These are phyloP conservation scores for Perizoma affinitatum DNA, from an alignment of 2,888 invertebrate species.

Conservation along the genomic window DNA sequence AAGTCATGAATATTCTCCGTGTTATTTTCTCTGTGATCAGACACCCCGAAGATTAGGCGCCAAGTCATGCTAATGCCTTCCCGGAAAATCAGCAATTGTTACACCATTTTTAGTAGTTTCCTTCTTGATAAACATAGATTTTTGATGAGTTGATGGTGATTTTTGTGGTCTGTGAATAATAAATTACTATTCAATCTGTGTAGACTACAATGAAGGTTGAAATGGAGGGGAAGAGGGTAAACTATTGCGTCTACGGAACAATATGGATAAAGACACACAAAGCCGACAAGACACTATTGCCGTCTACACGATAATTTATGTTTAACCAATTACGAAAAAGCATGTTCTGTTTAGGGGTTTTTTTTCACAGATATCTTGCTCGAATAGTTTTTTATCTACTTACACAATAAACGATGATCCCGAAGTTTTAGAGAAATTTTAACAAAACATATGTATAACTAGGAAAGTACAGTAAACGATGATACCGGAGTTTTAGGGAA, in stretches of 20 bases:
- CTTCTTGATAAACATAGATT: slow-evolving; percentile 8
- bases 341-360: too few species aligned
- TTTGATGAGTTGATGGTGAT: slow-evolving; percentile 1
- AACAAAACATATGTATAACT: too few species aligned
- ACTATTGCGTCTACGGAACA: slow-evolving; percentile 25
- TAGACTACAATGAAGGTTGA: slow-evolving; percentile 1
- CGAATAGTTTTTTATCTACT: too few species aligned
- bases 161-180: slow-evolving; percentile 6
- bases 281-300: too few species aligned
- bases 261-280: background rate
- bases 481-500: too few species aligned
- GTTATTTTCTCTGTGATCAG: slow-evolving; percentile 2
- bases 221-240: slow-evolving; percentile 3
- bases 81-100: slow-evolving; percentile 2
- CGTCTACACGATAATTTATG: too few species aligned
- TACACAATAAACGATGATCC: too few species aligned
- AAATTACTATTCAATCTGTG: slow-evolving; percentile 17
- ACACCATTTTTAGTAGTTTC: background rate
- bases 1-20: too few species aligned
- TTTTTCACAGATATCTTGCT: too few species aligned
- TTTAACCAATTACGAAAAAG: too few species aligned
- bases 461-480: too few species aligned
- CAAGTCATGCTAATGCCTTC: slow-evolving; percentile 10
- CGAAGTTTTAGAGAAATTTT: too few species aligned
- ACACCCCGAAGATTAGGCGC: slow-evolving; percentile 13